Base-by-base conservation (phyloP, 2,113 vertebrate genomes). In the Trichomycterus rosablanca region DNA sequence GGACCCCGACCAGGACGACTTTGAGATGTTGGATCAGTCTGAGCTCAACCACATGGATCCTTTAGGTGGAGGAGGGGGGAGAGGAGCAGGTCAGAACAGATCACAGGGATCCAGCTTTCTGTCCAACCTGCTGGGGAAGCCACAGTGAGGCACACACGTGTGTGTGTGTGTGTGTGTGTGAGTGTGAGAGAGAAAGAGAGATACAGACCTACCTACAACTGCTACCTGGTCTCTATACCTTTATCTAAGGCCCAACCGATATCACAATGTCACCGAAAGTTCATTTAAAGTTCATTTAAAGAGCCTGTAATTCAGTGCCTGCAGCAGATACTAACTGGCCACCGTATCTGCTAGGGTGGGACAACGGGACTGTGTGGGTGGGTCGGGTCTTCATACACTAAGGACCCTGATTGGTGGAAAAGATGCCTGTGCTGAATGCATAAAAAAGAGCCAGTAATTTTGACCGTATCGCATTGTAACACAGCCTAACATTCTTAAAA, bases 21-120 rank as follows among this genome's bases (percentile, higher is more conserved):
- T 97, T 89, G 96, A 97, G 84, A 89, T 98, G 85, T 84, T 98
- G 82, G 95, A 97, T 86, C 95, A 98, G 79, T 97, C 93, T 0
- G 93, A 97, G 84, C 87, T 98, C 71, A 95, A 84, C 81, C 93
- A 95, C 83, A 81, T 96, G 87, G 95, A 98, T 87, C 88, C 92
- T 18, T 20, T 88, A 0, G 82, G 80, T 77, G 89, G 88, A 3
- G 85, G 86, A 64, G 63, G 74, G 40, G 14, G 68, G 73, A 23
- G 16, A 70, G 11, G 75, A 74, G 54, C 23, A 7, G 42, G 44
- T 20, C 68, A 51, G 48, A 69, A 28, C 66, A 65, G 46, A 62
- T 58, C 54, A 46, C 80, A 82, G 68, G 82, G 78, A 39, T 77
- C 83, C 72, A 84, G 78, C 78, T 87, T 90, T 77, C 74, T 89